Evolutionary conservation across 2,797 vertebrate genomes (phyloP), one percentile per base, ranked within the genome.

Genomic region (Meda fulgida): DNA sequence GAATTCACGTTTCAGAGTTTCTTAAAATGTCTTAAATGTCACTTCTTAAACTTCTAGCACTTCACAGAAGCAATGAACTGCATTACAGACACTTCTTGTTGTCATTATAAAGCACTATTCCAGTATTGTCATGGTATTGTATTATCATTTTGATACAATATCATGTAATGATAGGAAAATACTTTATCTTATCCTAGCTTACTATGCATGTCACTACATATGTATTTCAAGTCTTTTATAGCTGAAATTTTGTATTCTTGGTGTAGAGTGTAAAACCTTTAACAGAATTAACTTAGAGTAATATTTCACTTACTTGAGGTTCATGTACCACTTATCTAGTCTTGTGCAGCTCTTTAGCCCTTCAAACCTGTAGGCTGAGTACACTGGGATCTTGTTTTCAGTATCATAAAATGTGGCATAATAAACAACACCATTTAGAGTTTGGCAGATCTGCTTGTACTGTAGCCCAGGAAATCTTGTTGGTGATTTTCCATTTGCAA

Each of bases 391-490:
- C 88, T 4, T 92, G 58, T 90, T 89, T 0, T 0, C 0, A 0
- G 66, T 90, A 84, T 94, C 89, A 0, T 92, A 94, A n/a, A 91
- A 87, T 1, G 92, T 93, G 73, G 92, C 78, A 78, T 87, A 93
- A 3, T 43, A 58, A 53, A 1, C 16, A 0, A 0, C 0, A 29
- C 81, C 0, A 0, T 21, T 0, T 1, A 3, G 86, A 6, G 58
- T 88, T 82, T 94, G 93, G 83, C 91, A 94, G 16, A 93, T 91
- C 21, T 60, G 66, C 67, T 89, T 87, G 60, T 92, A 92, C 11
- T 66, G 36, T 72, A 63, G 48, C 0, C 0, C 78, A 46, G 0
- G 0, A 34, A 84, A 65, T 51, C 0, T 26, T 16, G 78, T 87
- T 26, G 86, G 86, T 31, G 86, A 23, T 77, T 5, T 70, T 9